Percentiles rank a stretch among this genome's conserved stretches.
These are phyloP conservation scores for Yponomeuta plumbellus DNA, from an alignment of 2,888 invertebrate genomes.

Conservation along the genomic window DNA sequence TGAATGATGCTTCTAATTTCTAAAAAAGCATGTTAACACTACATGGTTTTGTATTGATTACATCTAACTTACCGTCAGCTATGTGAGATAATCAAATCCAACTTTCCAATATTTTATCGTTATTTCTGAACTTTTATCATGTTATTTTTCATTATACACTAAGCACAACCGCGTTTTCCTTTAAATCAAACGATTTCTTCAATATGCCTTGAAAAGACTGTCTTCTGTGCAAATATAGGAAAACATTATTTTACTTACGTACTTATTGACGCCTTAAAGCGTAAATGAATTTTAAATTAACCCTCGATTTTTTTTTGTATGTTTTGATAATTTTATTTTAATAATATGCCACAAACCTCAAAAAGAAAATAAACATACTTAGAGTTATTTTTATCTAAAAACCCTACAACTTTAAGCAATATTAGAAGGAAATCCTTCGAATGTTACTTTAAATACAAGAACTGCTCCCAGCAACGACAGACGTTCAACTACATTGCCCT, in stretches of 20 bases:
- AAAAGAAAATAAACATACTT: not conserved
- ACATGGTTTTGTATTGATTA: slow-evolving; percentile 47
- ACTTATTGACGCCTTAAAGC: no score
- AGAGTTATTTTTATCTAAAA: not conserved
- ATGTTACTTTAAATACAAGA: not conserved
- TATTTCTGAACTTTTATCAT: not conserved
- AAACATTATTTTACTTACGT: no score
- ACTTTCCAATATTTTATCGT: slow-evolving; percentile 47
- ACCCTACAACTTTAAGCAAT: not conserved
- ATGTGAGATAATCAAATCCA: slow-evolving; percentile 46
- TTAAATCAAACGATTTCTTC: not conserved
- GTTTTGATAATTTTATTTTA: no score
- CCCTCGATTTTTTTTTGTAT: no score
- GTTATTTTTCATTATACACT: slow-evolving; percentile 4
- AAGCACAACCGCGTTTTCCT: slow-evolving; percentile 5
- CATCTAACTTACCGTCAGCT: slow-evolving; percentile 67
- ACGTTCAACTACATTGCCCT: not conserved
- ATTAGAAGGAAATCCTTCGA: not conserved
- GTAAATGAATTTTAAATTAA: no score
- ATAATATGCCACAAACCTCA: no score
- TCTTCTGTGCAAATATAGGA: not conserved
- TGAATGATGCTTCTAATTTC: slow-evolving; percentile 63
- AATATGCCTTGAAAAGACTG: not conserved
- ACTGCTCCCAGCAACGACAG: not conserved
- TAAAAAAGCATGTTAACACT: slow-evolving; percentile 65